These are phyloP conservation scores for Dermolepida albohirtum DNA, from an alignment of 2,888 invertebrate genomes.

Conservation along the genomic window DNA sequence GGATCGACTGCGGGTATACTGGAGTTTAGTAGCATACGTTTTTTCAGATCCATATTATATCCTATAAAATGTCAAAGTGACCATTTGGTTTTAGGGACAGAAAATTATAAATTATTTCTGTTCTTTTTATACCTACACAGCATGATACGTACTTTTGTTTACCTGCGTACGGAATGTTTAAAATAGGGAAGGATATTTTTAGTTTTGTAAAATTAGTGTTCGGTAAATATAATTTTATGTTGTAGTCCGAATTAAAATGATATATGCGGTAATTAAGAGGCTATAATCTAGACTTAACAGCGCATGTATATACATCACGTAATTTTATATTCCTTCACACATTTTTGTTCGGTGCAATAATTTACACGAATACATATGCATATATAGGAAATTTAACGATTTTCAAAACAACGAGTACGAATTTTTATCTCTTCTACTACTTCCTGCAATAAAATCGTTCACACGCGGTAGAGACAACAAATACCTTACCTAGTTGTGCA, in stretches of 20 bases:
- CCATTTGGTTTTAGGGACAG: slow-evolving; percentile 17
- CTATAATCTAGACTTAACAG: slow-evolving; percentile 11
- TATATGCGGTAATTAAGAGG: slow-evolving; percentile 22
- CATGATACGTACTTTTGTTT: slow-evolving; percentile 3
- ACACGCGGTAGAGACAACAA: slow-evolving; percentile 15
- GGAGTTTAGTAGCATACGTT: background rate
- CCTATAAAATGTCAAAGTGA: slow-evolving; percentile 34
- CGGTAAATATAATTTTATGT: background rate
- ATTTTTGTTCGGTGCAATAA: slow-evolving; percentile 21
- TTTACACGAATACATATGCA: slow-evolving; percentile 9
- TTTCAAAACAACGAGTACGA: slow-evolving; percentile 29
- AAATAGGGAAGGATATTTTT: slow-evolving; percentile 4
- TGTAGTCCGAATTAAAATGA: slow-evolving; percentile 20
- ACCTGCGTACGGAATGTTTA: slow-evolving; percentile 1
- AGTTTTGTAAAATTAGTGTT: slow-evolving; percentile 1
- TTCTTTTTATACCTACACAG: slow-evolving; percentile 21
- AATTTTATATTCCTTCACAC: slow-evolving; percentile 23
- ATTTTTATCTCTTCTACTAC: slow-evolving; percentile 29
- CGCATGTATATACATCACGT: background rate
- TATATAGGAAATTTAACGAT: slow-evolving; percentile 19
- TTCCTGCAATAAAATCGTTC: slow-evolving; percentile 37
- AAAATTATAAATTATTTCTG: slow-evolving; percentile 29
- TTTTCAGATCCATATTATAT: slow-evolving; percentile 16
- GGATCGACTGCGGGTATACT: slow-evolving; percentile 4
- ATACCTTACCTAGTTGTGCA: slow-evolving; percentile 1